A percentile compares a stretch with the other conserved stretches of the same genome.
These are phyloP conservation scores for Hemichromis elongatus DNA, from an alignment of 2,113 vertebrate species.

Conservation along the genomic window DNA sequence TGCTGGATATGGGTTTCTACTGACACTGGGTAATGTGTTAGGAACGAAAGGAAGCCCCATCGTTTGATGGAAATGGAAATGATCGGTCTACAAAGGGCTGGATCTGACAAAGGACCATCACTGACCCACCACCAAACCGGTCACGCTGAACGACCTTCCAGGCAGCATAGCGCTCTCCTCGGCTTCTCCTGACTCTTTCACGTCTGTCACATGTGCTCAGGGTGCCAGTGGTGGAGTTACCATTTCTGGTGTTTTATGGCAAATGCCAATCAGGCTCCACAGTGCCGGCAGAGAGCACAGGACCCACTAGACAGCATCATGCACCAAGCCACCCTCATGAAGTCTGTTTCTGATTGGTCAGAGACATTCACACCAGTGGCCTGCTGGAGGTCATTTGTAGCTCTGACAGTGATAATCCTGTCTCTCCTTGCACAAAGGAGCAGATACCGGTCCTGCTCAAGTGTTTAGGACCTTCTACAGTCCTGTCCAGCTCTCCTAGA, in stretches of 20 bases:
- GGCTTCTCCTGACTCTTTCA: not conserved
- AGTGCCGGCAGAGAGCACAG: not conserved
- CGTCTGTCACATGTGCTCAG: not conserved
- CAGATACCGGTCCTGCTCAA: not conserved
- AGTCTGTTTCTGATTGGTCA: not conserved
- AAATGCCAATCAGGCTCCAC: not conserved
- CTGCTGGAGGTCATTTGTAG: not conserved
- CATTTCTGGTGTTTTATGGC: not conserved
- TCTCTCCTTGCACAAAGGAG: not conserved
- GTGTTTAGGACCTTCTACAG: not conserved
- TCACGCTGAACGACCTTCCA: accelerated
- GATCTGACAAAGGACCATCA: not conserved
- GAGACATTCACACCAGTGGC: not conserved
- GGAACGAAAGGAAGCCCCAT: not conserved
- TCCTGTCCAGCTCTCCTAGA: not conserved
- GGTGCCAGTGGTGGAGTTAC: not conserved
- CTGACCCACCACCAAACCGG: not conserved
- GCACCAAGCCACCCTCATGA: not conserved
- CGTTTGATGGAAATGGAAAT: not conserved
- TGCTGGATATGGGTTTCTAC: not conserved
- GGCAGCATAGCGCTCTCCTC: not conserved
- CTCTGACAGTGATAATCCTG: not conserved
- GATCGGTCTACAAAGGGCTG: not conserved
- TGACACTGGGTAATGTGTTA: not conserved
- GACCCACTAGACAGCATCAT: not conserved